Percentiles rank a stretch among this genome's conserved stretches.
Evolutionary conservation across 2,888 invertebrate species (phyloP).

Genomic region (Bhutanitis thaidina): DNA sequence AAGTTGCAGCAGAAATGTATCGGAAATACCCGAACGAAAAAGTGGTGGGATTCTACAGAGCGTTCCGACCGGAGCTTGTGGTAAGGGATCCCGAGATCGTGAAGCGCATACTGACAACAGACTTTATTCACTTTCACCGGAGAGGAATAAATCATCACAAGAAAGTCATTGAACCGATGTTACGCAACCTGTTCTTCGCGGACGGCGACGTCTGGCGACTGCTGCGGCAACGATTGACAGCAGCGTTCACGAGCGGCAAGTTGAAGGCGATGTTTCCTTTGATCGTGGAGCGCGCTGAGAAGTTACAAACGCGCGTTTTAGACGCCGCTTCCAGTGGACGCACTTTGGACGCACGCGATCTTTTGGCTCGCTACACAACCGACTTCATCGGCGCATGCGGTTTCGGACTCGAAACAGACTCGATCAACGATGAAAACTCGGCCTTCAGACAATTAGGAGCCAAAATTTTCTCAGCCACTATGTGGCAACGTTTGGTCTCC

Average conservation of each 20-base stretch:
- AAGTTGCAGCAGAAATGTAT: background rate
- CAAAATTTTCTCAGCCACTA: conserved; percentile 37
- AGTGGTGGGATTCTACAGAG: conserved; percentile 46
- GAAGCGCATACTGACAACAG: conserved; percentile 40
- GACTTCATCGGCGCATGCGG: conserved; percentile 31
- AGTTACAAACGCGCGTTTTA: background rate
- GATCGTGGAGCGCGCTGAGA: conserved; percentile 38
- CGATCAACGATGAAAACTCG: conserved; percentile 26
- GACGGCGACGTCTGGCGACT: conserved; percentile 59
- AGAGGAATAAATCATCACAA: conserved; percentile 39
- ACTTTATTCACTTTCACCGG: conserved; percentile 43
- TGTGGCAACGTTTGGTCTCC: conserved; percentile 29
- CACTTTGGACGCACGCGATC: conserved; percentile 32
- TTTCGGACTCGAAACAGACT: conserved; percentile 29
- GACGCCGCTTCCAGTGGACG: background rate
- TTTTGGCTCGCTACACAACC: conserved; percentile 41
- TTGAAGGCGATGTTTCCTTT: conserved; percentile 58
- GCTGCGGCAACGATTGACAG: conserved; percentile 55
- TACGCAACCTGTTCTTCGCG: conserved; percentile 51
- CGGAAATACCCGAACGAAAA: conserved; percentile 34
- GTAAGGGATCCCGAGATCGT: conserved; percentile 47
- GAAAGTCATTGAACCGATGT: conserved; percentile 44
- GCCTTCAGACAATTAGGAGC: conserved; percentile 25
- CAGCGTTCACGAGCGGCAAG: conserved; percentile 56
- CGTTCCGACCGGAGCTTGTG: conserved; percentile 38